A percentile compares a stretch with the other conserved stretches of the same genome.
phyloP scores from a whole-genome alignment of 2,113 vertebrate genomes.

The Cynocephalus volans region DNA sequence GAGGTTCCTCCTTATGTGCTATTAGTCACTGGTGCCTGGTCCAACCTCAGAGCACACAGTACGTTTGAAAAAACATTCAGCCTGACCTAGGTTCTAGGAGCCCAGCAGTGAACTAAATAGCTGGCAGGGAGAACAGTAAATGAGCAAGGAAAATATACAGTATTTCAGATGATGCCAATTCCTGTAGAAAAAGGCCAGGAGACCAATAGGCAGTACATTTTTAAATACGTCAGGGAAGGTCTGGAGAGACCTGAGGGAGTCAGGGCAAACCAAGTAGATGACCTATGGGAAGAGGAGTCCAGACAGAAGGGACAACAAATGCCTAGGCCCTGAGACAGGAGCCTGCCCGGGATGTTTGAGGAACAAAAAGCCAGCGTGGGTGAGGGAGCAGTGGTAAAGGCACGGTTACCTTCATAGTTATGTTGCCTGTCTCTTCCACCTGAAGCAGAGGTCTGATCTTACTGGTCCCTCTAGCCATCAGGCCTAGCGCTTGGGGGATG shows the following conservation, averaged over 20 bases:
- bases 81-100: not conserved
- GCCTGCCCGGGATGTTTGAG: no score
- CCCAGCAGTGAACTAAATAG: not conserved
- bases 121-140: no score
- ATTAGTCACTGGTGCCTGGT: not conserved
- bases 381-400: not conserved
- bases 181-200: not conserved
- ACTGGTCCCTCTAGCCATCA: no score
- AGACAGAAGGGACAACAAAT: not conserved
- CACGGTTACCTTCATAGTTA: not conserved
- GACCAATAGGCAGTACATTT: not conserved
- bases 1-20: not conserved
- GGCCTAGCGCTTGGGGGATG: no score
- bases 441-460: not conserved
- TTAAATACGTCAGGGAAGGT: not conserved
- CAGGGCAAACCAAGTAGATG: not conserved
- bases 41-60: not conserved
- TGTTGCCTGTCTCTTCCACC: not conserved
- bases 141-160: not conserved
- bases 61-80: not conserved
- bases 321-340: not conserved
- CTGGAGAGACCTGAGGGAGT: not conserved
- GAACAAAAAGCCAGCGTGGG: not conserved
- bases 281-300: not conserved
- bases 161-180: not conserved